A percentile compares a stretch with the other conserved stretches of the same genome.
These are phyloP conservation scores for Pectinophora gossypiella DNA, from an alignment of 1,140 invertebrate species.

Conservation along the genomic window DNA sequence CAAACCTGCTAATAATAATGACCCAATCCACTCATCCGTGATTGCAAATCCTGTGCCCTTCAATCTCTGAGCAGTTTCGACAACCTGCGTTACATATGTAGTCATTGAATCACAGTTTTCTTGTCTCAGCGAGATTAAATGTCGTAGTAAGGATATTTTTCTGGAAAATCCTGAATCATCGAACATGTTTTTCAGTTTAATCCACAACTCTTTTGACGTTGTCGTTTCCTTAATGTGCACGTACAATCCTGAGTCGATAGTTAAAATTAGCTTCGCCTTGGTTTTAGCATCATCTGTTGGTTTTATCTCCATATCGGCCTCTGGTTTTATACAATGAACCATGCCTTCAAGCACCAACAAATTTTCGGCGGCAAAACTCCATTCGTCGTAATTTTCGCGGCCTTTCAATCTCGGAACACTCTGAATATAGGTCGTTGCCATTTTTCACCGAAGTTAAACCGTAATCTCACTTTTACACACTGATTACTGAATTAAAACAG, in stretches of 20 bases:
- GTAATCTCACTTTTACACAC: too few species aligned
- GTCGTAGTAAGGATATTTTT: conserved; percentile 27
- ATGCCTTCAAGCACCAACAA: conserved; percentile 1
- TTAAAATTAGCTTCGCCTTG: conserved; percentile 24
- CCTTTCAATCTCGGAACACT: conserved; percentile 2
- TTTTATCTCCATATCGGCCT: background rate
- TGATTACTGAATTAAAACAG: too few species aligned
- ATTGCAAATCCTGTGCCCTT: conserved; percentile 34
- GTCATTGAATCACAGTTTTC: conserved; percentile 17
- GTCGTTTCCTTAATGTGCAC: conserved; percentile 25
- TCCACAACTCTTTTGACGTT: conserved; percentile 29
- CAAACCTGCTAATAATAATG: conserved; percentile 49
- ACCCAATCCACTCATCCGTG: conserved; percentile 47
- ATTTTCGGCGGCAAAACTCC: background rate
- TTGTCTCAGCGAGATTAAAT: conserved; percentile 21
- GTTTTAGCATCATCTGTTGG: conserved; percentile 6
- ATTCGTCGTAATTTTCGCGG: conserved; percentile 1
- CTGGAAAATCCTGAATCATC: conserved; percentile 31
- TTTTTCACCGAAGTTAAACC: background rate
- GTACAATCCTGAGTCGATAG: conserved; percentile 30
- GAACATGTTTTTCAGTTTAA: conserved; percentile 25
- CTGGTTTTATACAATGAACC: background rate
- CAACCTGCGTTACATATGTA: background rate
- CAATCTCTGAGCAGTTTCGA: conserved; percentile 35
- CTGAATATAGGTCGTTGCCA: background rate